Evolutionary conservation across 2,888 invertebrate species (phyloP).

Genomic region (Macrosoma leucophasiata): DNA sequence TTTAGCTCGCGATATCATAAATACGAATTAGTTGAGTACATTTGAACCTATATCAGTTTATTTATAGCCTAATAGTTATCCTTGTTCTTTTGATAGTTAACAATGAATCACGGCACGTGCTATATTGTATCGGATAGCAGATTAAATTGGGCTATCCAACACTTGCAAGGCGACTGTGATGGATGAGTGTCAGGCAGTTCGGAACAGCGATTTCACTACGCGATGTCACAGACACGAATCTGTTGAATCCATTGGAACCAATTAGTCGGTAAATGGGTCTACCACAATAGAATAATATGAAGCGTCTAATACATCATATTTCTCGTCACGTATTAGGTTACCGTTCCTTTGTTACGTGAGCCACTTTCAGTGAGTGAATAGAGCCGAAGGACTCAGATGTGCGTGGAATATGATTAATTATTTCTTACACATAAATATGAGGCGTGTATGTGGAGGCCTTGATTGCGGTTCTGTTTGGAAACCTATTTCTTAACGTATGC

Average conservation of each 20-base stretch:
- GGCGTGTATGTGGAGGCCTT: constrained; percentile 27
- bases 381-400: constrained; percentile 55
- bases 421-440: constrained; percentile 48
- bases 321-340: constrained; percentile 70
- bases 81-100: no score
- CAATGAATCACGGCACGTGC: no score
- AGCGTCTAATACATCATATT: constrained; percentile 60
- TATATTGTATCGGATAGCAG: no score
- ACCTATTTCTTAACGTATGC: constrained; percentile 27
- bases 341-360: constrained; percentile 72
- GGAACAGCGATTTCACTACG: constrained; percentile 49
- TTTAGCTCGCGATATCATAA: no score
- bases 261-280: constrained; percentile 59
- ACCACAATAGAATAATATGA: constrained; percentile 56
- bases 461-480: constrained; percentile 32
- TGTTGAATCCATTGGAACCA: constrained; percentile 49
- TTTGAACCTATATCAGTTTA: no score
- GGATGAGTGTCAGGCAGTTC: constrained; percentile 19
- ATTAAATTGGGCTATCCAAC: constrained; percentile 9
- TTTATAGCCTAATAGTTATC: no score
- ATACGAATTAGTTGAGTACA: no score
- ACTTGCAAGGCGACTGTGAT: constrained; percentile 17
- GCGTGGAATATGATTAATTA: constrained; percentile 70
- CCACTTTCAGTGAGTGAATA: constrained; percentile 70
- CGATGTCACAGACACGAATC: constrained; percentile 41